A percentile compares a stretch with the other conserved stretches of the same genome.
These are phyloP conservation scores for Oeneis ivallda DNA, from an alignment of 2,888 invertebrate genomes.

Conservation along the genomic window DNA sequence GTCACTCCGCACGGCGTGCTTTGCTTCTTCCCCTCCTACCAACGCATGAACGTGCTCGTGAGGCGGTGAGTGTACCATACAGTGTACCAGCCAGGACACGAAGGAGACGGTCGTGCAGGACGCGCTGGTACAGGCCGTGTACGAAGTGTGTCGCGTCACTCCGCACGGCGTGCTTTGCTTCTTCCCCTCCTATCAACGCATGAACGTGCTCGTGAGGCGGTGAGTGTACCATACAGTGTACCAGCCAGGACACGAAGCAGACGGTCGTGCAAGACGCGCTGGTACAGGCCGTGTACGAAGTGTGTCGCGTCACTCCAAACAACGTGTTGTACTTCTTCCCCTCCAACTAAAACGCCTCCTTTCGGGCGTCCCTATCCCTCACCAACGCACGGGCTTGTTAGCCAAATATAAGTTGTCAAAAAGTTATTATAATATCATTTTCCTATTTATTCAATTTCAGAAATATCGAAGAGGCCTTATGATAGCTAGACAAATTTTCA, in stretches of 20 bases:
- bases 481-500: too few relatives aligned
- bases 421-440: too few relatives aligned
- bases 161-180: constrained; percentile 89
- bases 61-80: constrained; percentile 28
- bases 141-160: constrained; percentile 79
- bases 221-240: constrained; percentile 36
- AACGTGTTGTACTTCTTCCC: constrained; percentile 90
- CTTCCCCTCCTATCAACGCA: constrained; percentile 85
- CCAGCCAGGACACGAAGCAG: constrained; percentile 46
- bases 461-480: too few relatives aligned
- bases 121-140: constrained; percentile 82
- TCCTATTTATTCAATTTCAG: too few relatives aligned
- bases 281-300: constrained; percentile 78
- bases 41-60: constrained; percentile 79
- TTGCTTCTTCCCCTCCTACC: constrained; percentile 89
- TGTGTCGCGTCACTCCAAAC: constrained; percentile 83
- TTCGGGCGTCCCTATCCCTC: too few relatives aligned
- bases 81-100: constrained; percentile 53
- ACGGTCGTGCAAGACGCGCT: constrained; percentile 83
- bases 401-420: too few relatives aligned
- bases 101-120: constrained; percentile 75
- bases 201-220: constrained; percentile 74
- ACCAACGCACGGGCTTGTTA: too few relatives aligned
- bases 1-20: constrained; percentile 87
- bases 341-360: constrained; percentile 85